These are phyloP conservation scores for Oscheius onirici DNA, from an alignment of 2,888 invertebrate species.

Conservation along the genomic window DNA sequence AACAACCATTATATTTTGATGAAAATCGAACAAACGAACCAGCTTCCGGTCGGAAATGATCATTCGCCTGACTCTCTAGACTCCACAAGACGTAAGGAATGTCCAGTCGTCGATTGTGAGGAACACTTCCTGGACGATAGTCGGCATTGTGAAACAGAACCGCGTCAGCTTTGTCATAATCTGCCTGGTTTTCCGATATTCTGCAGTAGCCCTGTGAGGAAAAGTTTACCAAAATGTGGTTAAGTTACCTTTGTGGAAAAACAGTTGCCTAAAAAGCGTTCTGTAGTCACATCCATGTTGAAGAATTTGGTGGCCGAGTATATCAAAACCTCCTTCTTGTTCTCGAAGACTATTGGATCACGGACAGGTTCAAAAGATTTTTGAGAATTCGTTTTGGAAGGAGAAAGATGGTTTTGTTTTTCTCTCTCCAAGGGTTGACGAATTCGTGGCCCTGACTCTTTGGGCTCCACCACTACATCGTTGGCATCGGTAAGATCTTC, in stretches of 20 bases:
- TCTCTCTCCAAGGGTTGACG: not conserved
- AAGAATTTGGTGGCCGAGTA: slow-evolving; percentile 56
- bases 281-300: slow-evolving; percentile 45
- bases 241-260: slow-evolving; percentile 38
- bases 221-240: no score
- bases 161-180: slow-evolving; percentile 42
- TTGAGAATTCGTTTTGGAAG: no score
- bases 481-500: not conserved
- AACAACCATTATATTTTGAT: slow-evolving; percentile 10
- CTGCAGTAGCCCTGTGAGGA: slow-evolving; percentile 39
- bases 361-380: slow-evolving; percentile 8
- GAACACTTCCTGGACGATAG: slow-evolving; percentile 30
- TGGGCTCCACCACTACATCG: not conserved
- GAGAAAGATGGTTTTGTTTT: no score
- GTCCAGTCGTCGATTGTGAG: slow-evolving; percentile 28
- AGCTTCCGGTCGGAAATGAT: slow-evolving; percentile 42
- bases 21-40: slow-evolving; percentile 32
- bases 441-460: not conserved
- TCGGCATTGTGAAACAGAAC: slow-evolving; percentile 57
- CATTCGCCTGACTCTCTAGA: slow-evolving; percentile 52
- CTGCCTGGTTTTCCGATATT: slow-evolving; percentile 36
- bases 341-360: slow-evolving; percentile 17
- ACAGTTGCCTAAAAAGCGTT: slow-evolving; percentile 47
- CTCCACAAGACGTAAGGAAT: slow-evolving; percentile 51
- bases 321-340: slow-evolving; percentile 39